These are phyloP conservation scores for Clavelina lepadiformis DNA, from an alignment of 23 tunicate genomes.

Conservation along the genomic window DNA sequence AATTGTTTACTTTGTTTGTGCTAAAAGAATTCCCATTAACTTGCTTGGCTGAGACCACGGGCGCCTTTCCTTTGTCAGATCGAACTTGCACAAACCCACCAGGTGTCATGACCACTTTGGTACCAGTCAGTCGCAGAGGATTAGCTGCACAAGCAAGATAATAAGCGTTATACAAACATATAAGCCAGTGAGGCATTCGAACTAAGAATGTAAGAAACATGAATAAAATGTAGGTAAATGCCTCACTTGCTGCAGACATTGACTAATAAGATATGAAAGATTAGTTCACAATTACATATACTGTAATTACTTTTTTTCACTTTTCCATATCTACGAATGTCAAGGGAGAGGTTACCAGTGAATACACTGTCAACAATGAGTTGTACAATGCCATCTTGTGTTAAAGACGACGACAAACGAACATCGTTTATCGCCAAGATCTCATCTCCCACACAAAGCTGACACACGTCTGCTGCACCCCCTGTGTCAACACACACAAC, in stretches of 20 bases:
- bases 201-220: no score
- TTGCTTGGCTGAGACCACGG: slow-evolving; percentile 30
- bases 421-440: slow-evolving; percentile 88
- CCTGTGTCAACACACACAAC: slow-evolving; percentile 44
- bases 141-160: slow-evolving; percentile 17
- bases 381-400: slow-evolving; percentile 85
- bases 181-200: no score
- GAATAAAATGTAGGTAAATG: not conserved
- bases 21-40: slow-evolving; percentile 26
- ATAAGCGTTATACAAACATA: not conserved
- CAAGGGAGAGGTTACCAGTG: slow-evolving; percentile 79
- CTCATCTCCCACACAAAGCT: slow-evolving; percentile 85
- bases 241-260: no score
- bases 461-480: slow-evolving; percentile 91
- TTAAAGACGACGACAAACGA: slow-evolving; percentile 38
- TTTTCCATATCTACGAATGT: slow-evolving; percentile 77
- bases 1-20: no score
- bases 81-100: slow-evolving; percentile 91
- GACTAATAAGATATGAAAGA: not conserved
- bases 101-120: slow-evolving; percentile 90
- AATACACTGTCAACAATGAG: slow-evolving; percentile 86
- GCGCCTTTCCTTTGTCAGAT: slow-evolving; percentile 54
- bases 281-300: not conserved
- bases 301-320: slow-evolving; percentile 51
- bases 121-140: slow-evolving; percentile 64